Base-by-base conservation (phyloP, 2,797 vertebrate species). In the Jordanella pulchra region DNA sequence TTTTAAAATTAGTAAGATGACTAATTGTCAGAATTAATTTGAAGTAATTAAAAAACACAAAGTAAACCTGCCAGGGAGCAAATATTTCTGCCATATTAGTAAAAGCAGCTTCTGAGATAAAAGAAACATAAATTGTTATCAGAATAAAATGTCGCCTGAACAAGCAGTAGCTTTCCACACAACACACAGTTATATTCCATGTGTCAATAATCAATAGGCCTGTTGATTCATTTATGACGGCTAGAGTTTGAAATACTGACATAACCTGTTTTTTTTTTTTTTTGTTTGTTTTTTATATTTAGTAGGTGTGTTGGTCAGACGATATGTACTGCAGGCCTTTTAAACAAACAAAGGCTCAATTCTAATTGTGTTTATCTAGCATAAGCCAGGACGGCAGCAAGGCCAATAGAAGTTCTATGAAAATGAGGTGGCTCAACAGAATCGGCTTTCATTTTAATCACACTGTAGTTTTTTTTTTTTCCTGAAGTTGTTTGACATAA, bases 341-440 rank as follows among this genome's bases (percentile, higher is more conserved):
- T n/a, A 61, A 42, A n/a, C 4, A 42, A 55, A 65, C 25, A 44
- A 56, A 35, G 6, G n/a, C 17, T 69, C 23, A 25, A n/a, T 55
- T 61, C 32, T 51, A 32, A 30, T 35, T 7, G 64, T 32, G 55
- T 48, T 35, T 68, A 27, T 18, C 28, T 30, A 39, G 30, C 0
- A 44, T n/a, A 21, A 14, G 5, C 42, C 58, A 71, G 15, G 25
- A 58, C 35, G 30, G 14, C 42, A 25, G 23, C 2, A 28, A 6
- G 9, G 21, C 44, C 3, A 32, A 14, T 27, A 47, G 0, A 39
- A 39, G 54, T 7, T 30, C 27, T 30, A 0, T 39, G 58, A 48
- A 53, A 44, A 15, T 72, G 61, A 70, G 61, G 28, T 48, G 63
- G 44, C 51, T 53, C 10, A 30, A 48, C 27, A 48, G 44, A 66